phyloP scores from a whole-genome alignment of 2,888 invertebrate genomes.

The Tetrapedia diversipes region DNA sequence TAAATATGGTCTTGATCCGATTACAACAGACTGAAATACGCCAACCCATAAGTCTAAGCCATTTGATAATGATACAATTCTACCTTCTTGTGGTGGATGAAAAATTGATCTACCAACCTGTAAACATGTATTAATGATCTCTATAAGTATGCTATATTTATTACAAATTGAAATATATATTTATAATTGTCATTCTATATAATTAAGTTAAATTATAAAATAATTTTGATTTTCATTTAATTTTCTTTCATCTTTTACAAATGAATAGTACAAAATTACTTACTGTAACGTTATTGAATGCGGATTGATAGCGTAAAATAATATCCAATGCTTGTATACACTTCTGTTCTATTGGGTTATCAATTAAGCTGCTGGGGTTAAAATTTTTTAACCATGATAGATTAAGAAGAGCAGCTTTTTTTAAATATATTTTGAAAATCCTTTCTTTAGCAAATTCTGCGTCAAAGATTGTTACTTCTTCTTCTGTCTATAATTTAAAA shows the following conservation, averaged over 20 bases:
- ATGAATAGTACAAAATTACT: background rate
- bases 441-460: conserved; percentile 73
- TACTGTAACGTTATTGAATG: conserved; percentile 80
- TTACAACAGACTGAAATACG: conserved; percentile 95
- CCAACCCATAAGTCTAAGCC: conserved; percentile 97
- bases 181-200: too few relatives aligned
- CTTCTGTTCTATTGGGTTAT: conserved; percentile 86
- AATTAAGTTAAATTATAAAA: background rate
- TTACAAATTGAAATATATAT: background rate
- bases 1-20: conserved; percentile 92
- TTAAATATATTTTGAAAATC: conserved; percentile 84
- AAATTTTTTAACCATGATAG: conserved; percentile 83
- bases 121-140: background rate
- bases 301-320: conserved; percentile 88
- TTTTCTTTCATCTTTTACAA: background rate
- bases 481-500: conserved; percentile 55
- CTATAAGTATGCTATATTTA: background rate
- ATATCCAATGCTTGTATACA: conserved; percentile 93
- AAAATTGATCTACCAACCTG: conserved; percentile 93
- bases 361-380: conserved; percentile 87
- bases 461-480: conserved; percentile 79
- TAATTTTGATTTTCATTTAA: background rate
- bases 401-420: conserved; percentile 85
- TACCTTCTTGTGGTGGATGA: conserved; percentile 19
- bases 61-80: conserved; percentile 87